Conservation (phyloP, 2,113 vertebrate genomes). For the Tragelaphus scriptus region DNA sequence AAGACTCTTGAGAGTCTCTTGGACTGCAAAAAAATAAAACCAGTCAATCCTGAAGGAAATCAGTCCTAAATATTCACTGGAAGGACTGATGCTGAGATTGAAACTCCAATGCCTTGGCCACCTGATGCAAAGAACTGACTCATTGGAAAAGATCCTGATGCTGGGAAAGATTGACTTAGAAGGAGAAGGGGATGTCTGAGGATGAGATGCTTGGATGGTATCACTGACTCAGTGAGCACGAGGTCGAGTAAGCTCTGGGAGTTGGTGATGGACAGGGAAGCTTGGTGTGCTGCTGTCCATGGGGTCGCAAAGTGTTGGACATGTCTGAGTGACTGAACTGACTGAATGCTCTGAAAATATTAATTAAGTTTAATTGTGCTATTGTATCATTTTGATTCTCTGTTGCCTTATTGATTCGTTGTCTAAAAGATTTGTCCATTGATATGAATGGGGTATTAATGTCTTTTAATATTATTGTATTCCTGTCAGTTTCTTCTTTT, state of each 20-base stretch:
- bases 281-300: background rate
- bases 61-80: background rate
- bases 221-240: background rate
- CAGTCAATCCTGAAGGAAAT: too few species aligned
- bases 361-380: background rate
- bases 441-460: background rate
- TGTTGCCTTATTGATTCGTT: background rate
- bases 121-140: background rate
- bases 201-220: background rate
- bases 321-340: background rate
- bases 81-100: background rate
- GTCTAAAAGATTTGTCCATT: background rate
- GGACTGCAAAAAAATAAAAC: too few species aligned
- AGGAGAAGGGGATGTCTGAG: background rate
- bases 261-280: too few species aligned
- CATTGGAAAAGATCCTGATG: background rate
- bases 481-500: background rate
- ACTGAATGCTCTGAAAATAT: background rate
- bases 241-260: too few species aligned
- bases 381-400: background rate
- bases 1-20: too few species aligned
- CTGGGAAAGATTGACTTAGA: background rate
- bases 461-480: background rate
- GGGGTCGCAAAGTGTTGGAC: background rate
- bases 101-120: background rate